A percentile compares a stretch with the other conserved stretches of the same genome.
phyloP scores from a whole-genome alignment of 2,797 vertebrate species.

The Nasua narica region DNA sequence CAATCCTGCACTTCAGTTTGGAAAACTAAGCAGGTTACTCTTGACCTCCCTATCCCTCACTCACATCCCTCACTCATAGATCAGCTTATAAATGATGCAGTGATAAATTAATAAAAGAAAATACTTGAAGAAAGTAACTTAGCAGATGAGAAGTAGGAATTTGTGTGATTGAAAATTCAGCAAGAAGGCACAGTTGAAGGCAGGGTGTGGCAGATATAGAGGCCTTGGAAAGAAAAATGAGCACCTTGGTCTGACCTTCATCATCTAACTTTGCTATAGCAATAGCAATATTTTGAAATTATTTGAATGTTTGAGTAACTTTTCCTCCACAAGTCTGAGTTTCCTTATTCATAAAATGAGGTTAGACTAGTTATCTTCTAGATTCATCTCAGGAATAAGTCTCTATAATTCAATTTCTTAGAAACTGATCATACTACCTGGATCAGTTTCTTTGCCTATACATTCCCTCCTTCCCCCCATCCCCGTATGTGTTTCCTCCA shows the following conservation, averaged over 20 bases:
- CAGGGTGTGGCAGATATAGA: background rate
- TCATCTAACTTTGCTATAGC: background rate
- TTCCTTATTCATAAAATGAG: background rate
- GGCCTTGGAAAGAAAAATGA: background rate
- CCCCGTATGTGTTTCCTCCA: background rate
- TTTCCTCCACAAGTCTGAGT: background rate
- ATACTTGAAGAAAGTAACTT: background rate
- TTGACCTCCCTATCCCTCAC: background rate
- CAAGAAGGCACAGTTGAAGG: background rate
- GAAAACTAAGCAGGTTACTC: background rate
- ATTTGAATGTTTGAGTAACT: background rate
- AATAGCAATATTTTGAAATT: background rate
- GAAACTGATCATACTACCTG: background rate
- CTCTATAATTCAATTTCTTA: background rate
- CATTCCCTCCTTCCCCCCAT: background rate
- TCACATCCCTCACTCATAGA: background rate
- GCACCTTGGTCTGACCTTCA: background rate
- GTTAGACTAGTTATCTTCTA: background rate
- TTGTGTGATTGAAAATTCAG: background rate
- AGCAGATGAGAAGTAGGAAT: background rate
- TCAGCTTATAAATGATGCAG: background rate
- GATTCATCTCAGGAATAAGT: background rate
- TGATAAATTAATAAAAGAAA: background rate
- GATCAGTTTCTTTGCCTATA: background rate
- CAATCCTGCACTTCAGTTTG: background rate